Evolutionary conservation across 2,113 vertebrate species (phyloP).

Genomic region (Bucco capensis): DNA sequence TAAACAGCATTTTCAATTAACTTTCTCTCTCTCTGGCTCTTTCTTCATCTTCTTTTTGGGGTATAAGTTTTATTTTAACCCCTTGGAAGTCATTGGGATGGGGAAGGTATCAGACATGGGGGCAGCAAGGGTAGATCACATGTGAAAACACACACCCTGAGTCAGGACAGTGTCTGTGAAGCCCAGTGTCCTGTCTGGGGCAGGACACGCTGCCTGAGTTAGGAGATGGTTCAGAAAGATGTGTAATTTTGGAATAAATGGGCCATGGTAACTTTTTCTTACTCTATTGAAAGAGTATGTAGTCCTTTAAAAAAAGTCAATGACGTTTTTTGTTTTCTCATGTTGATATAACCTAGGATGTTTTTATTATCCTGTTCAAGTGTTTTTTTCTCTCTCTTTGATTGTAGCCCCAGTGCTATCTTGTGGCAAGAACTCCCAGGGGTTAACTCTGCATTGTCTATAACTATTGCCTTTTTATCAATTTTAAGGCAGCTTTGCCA

Average conservation of each 20-base stretch:
- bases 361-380: conserved; percentile 18
- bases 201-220: neutral
- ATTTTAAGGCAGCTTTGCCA: neutral
- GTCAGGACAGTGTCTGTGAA: neutral
- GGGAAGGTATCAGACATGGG: neutral
- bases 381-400: neutral
- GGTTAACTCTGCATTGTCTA: neutral
- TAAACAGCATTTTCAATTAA: conserved; percentile 85
- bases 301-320: conserved; percentile 6
- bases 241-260: neutral
- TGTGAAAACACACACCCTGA: neutral
- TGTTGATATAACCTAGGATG: neutral
- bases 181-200: neutral
- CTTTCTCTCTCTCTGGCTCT: conserved; percentile 73
- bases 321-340: neutral
- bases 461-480: neutral
- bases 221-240: neutral
- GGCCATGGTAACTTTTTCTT: neutral
- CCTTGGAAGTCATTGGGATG: conserved; percentile 63
- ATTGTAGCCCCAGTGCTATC: neutral
- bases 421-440: neutral
- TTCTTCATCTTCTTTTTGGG: conserved; percentile 33
- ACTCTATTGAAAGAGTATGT: neutral
- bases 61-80: conserved; percentile 77
- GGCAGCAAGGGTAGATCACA: neutral